Conservation (phyloP, 64 coral and sea anemone species). For the Catalaphyllia jardinei region DNA sequence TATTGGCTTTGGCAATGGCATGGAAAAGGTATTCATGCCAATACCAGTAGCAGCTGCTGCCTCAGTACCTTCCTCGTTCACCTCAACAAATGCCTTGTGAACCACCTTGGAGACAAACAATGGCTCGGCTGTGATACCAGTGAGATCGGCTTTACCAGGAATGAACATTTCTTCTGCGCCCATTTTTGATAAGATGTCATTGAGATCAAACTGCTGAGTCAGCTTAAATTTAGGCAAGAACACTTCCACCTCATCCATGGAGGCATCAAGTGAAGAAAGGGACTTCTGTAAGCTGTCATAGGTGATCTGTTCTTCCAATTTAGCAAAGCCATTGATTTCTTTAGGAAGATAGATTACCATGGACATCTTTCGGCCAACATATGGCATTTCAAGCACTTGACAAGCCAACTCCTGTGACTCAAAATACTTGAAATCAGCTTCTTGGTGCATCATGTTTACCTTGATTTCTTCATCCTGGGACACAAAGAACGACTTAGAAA, state of each 20-base stretch:
- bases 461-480: slow-evolving; percentile 24
- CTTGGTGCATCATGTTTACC: slow-evolving; percentile 72
- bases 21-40: slow-evolving; percentile 1
- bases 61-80: slow-evolving; percentile 81
- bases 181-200: slow-evolving; percentile 47
- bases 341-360: slow-evolving; percentile 70
- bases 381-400: slow-evolving; percentile 77
- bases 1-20: slow-evolving; percentile 46
- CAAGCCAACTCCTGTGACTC: slow-evolving; percentile 37
- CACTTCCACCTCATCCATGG: slow-evolving; percentile 59
- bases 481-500: slow-evolving; percentile 17
- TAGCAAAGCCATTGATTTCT: slow-evolving; percentile 62
- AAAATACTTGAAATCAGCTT: slow-evolving; percentile 28
- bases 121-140: slow-evolving; percentile 45
- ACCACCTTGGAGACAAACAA: slow-evolving; percentile 73
- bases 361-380: slow-evolving; percentile 54
- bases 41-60: slow-evolving; percentile 68
- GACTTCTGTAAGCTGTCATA: slow-evolving; percentile 21
- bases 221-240: slow-evolving; percentile 77
- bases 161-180: slow-evolving; percentile 71
- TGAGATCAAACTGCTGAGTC: slow-evolving; percentile 50
- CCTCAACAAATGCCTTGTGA: slow-evolving; percentile 49
- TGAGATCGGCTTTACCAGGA: slow-evolving; percentile 48
- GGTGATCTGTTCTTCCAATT: slow-evolving; percentile 48
- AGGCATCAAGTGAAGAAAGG: background rate